Conservation (phyloP, 2,888 invertebrate genomes). For the Megastigmus dorsalis region DNA sequence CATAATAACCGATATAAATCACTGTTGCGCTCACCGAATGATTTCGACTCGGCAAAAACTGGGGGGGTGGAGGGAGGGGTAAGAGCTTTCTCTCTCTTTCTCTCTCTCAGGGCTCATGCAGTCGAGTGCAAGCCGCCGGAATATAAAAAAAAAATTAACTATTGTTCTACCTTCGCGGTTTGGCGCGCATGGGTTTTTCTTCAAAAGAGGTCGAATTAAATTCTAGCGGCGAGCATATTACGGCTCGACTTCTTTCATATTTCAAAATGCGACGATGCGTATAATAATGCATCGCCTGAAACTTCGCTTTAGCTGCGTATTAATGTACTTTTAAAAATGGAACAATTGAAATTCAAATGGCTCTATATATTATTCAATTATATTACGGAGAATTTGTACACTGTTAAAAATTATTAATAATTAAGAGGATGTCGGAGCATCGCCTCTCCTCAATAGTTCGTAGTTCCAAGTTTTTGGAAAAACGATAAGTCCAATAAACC, state of each 20-base stretch:
- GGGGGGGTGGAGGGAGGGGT: not conserved
- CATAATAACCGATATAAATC: slow-evolving; percentile 53
- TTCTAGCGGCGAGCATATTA: slow-evolving; percentile 12
- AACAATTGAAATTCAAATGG: not conserved
- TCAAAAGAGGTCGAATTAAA: slow-evolving; percentile 17
- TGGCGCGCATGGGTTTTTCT: not conserved
- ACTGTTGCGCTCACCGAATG: slow-evolving; percentile 47
- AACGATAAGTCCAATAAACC: no score
- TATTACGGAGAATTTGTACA: not conserved
- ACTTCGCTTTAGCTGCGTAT: not conserved
- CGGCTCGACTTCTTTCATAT: no score
- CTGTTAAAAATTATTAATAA: no score
- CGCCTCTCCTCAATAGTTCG: no score
- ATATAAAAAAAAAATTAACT: slow-evolving; percentile 41
- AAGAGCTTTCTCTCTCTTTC: not conserved
- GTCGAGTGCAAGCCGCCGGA: not conserved
- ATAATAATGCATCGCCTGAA: no score
- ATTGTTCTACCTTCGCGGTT: slow-evolving; percentile 23
- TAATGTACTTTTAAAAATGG: not conserved
- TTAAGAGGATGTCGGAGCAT: no score
- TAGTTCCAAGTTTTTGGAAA: no score
- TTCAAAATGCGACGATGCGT: no score
- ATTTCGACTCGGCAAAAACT: slow-evolving; percentile 40
- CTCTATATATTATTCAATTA: not conserved
- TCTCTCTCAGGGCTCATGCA: not conserved